Evolutionary conservation across 1,140 invertebrate genomes (phyloP).

Genomic region (Lethocerus indicus): DNA sequence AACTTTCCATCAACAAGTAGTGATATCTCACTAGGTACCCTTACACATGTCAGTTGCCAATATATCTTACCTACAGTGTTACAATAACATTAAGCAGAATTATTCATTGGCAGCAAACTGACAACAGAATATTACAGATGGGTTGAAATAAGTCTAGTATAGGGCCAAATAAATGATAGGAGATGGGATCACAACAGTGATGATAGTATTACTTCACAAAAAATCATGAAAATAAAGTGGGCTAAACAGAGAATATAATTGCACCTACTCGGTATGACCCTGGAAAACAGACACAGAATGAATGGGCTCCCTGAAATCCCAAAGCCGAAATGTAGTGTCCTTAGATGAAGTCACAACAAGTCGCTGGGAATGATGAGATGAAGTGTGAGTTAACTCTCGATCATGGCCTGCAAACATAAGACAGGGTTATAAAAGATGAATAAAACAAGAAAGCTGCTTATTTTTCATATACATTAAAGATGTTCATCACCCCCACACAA

Average conservation of each 20-base stretch:
- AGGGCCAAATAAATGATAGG: no score
- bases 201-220: no score
- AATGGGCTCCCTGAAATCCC: constrained; percentile 92
- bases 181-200: no score
- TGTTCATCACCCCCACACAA: no score
- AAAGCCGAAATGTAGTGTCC: constrained; percentile 92
- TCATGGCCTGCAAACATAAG: constrained; percentile 66
- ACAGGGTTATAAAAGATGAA: no score
- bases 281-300: constrained; percentile 96
- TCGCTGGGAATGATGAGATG: constrained; percentile 73
- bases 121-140: no score
- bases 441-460: no score
- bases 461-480: no score
- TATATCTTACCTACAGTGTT: neutral
- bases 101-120: neutral
- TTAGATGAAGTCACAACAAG: constrained; percentile 90
- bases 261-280: constrained; percentile 87
- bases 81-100: neutral
- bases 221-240: no score
- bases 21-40: no score
- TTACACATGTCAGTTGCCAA: neutral
- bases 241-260: neutral
- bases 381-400: constrained; percentile 85
- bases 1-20: no score
- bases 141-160: no score